Base-by-base conservation (phyloP, 2,797 vertebrate genomes). In the Lycodopsis pacificus region DNA sequence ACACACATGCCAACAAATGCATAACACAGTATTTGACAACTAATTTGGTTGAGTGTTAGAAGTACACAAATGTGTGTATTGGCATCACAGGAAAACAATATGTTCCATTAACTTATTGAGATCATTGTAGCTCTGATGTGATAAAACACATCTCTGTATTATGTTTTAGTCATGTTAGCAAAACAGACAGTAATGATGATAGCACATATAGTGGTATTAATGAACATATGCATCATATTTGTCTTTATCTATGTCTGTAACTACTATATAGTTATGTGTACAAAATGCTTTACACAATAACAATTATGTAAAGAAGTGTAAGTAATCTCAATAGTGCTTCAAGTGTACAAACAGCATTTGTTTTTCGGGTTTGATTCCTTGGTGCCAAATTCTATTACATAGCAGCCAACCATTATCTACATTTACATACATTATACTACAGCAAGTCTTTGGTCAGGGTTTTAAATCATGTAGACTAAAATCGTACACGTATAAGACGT, bases 31-130 rank as follows among this genome's bases (percentile, higher is more conserved):
- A 44, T 32, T 51, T 36, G 48, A 63, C 22, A 22, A 17, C 40
- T 61, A 70, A 75, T 70, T 46, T 13, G 40, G 20, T 14, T 65
- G 30, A 48, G 36, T 56, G 17, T 48, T 27, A 6, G 40, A 44
- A 59, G 38, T 30, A 30, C 44, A 71, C 14, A 25, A 1, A 59
- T 51, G 34, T 44, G 32, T 49, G 4, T 61, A 40, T 30, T 70
- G 62, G 38, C 54, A 66, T 40, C 59, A 48, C 25, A 9, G 8
- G 46, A 6, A 59, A 58, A 51, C 6, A 20, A 44, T 8, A 63
- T 51, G 25, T 25, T 57, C 7, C 13, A 32, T 51, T 51, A 46
- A 51, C 7, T 11, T 27, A 64, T 5, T 46, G 32, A 65, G 71
- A 54, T 22, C 20, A 54, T 11, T 38, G 10, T 7, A 34, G 42